These are phyloP conservation scores for Taurulus bubalis DNA, from an alignment of 2,113 vertebrate species.

Conservation along the genomic window DNA sequence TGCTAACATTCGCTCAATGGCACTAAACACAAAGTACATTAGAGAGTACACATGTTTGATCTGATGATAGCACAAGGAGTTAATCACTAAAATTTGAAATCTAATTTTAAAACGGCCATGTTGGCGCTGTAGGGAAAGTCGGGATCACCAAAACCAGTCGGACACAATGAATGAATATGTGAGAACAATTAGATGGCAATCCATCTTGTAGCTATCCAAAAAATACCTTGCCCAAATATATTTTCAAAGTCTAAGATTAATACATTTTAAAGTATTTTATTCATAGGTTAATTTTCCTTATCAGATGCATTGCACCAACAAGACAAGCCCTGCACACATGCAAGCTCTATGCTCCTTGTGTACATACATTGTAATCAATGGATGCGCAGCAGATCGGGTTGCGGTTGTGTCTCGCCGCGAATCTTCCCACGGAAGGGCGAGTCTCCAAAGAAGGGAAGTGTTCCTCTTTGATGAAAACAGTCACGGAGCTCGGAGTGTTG, in stretches of 20 bases:
- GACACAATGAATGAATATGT: not conserved
- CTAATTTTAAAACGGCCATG: not conserved
- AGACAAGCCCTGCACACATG: not conserved
- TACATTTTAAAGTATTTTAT: not conserved
- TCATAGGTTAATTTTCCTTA: not conserved
- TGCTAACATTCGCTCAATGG: not conserved
- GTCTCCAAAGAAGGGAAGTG: constrained; percentile 51
- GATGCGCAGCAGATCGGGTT: constrained; percentile 56
- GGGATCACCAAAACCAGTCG: not conserved
- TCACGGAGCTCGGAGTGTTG: constrained; percentile 39
- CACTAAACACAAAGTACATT: not conserved
- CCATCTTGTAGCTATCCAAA: not conserved
- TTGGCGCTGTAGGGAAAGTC: not conserved
- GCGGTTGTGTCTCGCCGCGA: constrained; percentile 31
- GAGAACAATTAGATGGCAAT: not conserved
- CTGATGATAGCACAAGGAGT: not conserved
- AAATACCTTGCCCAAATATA: not conserved
- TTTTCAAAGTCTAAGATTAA: not conserved
- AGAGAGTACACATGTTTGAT: not conserved
- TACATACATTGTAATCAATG: constrained; percentile 47
- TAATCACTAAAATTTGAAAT: not conserved
- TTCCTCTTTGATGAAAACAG: constrained; percentile 60
- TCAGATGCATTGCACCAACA: not conserved
- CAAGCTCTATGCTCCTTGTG: constrained; percentile 18
- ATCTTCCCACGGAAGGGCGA: constrained; percentile 73